Evolutionary conservation across 64 coral and sea anemone genomes (phyloP), one percentile per base, ranked within the genome.

Genomic region (Hydrozoanthus tunicans): DNA sequence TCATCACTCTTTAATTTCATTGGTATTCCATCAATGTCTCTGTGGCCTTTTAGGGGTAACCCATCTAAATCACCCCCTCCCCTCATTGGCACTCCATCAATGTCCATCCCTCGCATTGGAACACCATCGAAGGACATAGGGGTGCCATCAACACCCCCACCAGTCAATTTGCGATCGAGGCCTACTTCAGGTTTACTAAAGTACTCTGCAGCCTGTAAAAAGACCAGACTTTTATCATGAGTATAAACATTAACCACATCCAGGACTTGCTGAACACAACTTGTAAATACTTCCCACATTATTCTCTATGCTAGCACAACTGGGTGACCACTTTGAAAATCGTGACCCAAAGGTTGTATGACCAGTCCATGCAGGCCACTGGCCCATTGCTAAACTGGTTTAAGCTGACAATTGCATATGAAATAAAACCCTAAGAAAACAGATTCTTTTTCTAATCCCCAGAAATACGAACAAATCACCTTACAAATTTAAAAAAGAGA

Each of bases 41-140:
- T 55, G 7, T 59, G 66, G 23, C 26, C 76, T 85, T 55, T 68
- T 23, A 96, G 65, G n/a, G 95, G 95, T 4, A 94, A 56, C 3
- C 95, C 95, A 89, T 96, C 92, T 11, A 96, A 17, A 58, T 80
- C 92, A 32, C 78, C 70, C 53, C 83, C 62, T 52, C 68, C 83
- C 32, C 32, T 84, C 58, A 99, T 68, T 2, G 97, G 94, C 7
- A 96, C 24, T 3, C 97, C 97, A 88, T 99, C 97, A 75, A 99
- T 9, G 17, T 88, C 84, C 56, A 59, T 73, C 15, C 84, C 23
- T 59, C 68, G 32, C 53, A 99, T 55, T 26, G 94, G 97, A 12
- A 96, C 79, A 52, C 97, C 97, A 78, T 99, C 97, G 62, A 96
- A 62, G 52, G 86, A 70, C 63, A 95, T 32, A 0, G 94, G 93